Percentiles rank a stretch among this genome's conserved stretches.
Conservation (phyloP, 2,888 invertebrate genomes). For the Augiades crinisus region DNA sequence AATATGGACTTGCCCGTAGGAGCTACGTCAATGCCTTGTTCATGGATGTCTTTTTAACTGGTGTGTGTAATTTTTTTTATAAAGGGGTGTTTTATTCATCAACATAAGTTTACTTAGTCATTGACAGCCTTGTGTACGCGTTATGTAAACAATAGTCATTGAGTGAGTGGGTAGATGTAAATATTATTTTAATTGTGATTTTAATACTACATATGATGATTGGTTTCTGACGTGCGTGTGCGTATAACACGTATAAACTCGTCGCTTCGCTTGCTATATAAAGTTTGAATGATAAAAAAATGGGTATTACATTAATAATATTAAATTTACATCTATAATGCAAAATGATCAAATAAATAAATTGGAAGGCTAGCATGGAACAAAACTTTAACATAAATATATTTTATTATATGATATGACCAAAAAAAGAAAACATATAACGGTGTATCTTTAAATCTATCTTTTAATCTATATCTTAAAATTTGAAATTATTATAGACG, state of each 20-base stretch:
- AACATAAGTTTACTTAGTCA: slow-evolving; percentile 5
- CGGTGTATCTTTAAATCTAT: no score
- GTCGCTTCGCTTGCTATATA: no score
- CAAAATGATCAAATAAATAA: no score
- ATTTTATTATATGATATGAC: no score
- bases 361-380: no score
- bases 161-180: slow-evolving; percentile 20
- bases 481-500: background rate
- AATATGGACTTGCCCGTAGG: slow-evolving; percentile 78
- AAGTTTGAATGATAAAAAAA: no score
- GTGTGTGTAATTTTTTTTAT: slow-evolving; percentile 61
- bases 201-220: background rate
- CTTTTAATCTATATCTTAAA: no score
- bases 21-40: slow-evolving; percentile 78
- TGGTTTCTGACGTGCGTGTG: background rate
- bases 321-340: no score
- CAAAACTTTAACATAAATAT: no score
- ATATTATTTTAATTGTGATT: slow-evolving; percentile 12
- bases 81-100: slow-evolving; percentile 19
- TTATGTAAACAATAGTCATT: slow-evolving; percentile 17
- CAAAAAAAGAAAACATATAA: no score
- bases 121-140: slow-evolving; percentile 7
- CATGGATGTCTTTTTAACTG: slow-evolving; percentile 81
- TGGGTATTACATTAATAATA: no score
- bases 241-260: background rate